phyloP scores from a whole-genome alignment of 1,140 invertebrate genomes.

The Bombus ignitus region DNA sequence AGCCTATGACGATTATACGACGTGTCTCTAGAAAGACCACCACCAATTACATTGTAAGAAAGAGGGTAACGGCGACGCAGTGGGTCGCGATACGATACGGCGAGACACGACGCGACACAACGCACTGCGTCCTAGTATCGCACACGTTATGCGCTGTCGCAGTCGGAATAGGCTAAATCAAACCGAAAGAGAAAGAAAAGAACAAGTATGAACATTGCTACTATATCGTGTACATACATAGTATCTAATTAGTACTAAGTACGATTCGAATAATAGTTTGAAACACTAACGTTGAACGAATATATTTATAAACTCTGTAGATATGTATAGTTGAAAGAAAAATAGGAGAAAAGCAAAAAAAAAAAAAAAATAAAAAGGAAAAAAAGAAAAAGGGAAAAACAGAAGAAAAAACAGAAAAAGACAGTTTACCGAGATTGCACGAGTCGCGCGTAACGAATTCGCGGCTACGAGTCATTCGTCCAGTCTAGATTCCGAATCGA shows the following conservation, averaged over 20 bases:
- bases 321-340: constrained; percentile 31
- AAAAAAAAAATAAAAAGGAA: not conserved
- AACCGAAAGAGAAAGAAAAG: constrained; percentile 39
- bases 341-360: not conserved
- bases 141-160: constrained; percentile 43
- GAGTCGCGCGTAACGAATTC: constrained; percentile 36
- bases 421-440: constrained; percentile 19
- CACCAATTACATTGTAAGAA: constrained; percentile 4
- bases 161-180: constrained; percentile 26
- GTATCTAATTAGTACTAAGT: not conserved
- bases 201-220: constrained; percentile 31
- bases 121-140: constrained; percentile 18
- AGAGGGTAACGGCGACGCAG: not conserved
- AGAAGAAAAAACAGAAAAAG: not conserved
- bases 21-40: constrained; percentile 15
- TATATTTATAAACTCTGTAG: not conserved
- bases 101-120: not conserved
- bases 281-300: not conserved
- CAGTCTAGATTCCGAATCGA: constrained; percentile 49
- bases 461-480: constrained; percentile 37
- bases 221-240: constrained; percentile 11
- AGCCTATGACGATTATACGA: not conserved
- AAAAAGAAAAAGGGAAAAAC: not conserved
- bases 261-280: constrained; percentile 30
- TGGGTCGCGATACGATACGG: not conserved